A percentile compares a stretch with the other conserved stretches of the same genome.
Conservation (phyloP, 1,140 invertebrate genomes). For the Camponotus vicinus region DNA sequence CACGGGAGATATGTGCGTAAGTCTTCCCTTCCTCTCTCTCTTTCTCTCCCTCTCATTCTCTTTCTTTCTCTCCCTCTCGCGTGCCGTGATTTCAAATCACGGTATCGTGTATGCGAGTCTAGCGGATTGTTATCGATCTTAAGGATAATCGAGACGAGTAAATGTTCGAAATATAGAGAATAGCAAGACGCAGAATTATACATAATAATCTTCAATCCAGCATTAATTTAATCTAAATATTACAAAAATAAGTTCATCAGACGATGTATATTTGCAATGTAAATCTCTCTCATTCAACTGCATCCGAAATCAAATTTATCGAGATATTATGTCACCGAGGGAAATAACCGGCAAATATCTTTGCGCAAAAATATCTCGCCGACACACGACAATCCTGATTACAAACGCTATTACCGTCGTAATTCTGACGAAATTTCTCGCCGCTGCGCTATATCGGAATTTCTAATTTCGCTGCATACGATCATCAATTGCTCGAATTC, state of each 20-base stretch:
- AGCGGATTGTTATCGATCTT: constrained; percentile 2
- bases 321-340: neutral
- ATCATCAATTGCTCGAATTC: constrained; percentile 52
- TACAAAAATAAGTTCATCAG: neutral
- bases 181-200: neutral
- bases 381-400: neutral
- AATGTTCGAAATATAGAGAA: neutral
- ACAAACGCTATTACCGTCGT: neutral
- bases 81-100: neutral
- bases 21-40: constrained; percentile 43
- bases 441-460: constrained; percentile 12
- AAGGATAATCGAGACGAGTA: neutral
- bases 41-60: neutral
- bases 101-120: too few relatives aligned
- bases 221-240: neutral
- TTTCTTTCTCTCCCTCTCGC: neutral
- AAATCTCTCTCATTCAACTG: neutral
- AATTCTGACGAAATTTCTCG: constrained; percentile 31
- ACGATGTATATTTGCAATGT: neutral
- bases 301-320: neutral
- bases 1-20: constrained; percentile 69
- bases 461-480: constrained; percentile 36
- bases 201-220: neutral
- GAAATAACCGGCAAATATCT: neutral
- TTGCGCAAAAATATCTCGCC: neutral